Percentiles rank a stretch among this genome's conserved stretches.
Conservation (phyloP, 2,888 invertebrate genomes). For the Eristalis tenax region DNA sequence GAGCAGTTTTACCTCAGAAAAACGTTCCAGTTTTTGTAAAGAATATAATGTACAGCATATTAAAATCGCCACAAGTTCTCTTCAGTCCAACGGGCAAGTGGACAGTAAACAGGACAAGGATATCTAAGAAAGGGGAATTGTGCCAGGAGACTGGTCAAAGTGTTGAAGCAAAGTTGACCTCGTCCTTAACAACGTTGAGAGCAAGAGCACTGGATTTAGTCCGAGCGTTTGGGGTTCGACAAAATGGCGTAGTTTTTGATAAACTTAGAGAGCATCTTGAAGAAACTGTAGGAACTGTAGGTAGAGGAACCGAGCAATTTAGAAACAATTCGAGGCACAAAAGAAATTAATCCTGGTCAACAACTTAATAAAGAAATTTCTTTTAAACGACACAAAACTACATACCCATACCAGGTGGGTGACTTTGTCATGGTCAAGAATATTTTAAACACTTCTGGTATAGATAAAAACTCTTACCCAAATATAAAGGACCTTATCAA, state of each 20-base stretch:
- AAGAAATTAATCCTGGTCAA: neutral
- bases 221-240: neutral
- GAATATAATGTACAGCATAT: slow-evolving; percentile 14
- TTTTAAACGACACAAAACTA: neutral
- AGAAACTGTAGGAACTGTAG: neutral
- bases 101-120: slow-evolving; percentile 4
- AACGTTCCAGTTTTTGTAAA: slow-evolving; percentile 74
- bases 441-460: neutral
- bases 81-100: slow-evolving; percentile 47
- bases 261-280: neutral
- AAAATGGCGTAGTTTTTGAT: neutral
- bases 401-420: neutral
- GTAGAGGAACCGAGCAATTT: neutral
- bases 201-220: neutral
- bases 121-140: neutral
- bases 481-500: slow-evolving; percentile 6
- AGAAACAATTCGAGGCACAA: neutral
- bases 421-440: neutral
- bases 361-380: neutral
- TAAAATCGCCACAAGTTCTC: slow-evolving; percentile 35
- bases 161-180: neutral
- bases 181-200: neutral
- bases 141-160: neutral
- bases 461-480: neutral
- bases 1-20: slow-evolving; percentile 7